Evolutionary conservation across 1,140 invertebrate species (phyloP), one percentile per base, ranked within the genome.

Genomic region (Acyrthosiphon pisum): DNA sequence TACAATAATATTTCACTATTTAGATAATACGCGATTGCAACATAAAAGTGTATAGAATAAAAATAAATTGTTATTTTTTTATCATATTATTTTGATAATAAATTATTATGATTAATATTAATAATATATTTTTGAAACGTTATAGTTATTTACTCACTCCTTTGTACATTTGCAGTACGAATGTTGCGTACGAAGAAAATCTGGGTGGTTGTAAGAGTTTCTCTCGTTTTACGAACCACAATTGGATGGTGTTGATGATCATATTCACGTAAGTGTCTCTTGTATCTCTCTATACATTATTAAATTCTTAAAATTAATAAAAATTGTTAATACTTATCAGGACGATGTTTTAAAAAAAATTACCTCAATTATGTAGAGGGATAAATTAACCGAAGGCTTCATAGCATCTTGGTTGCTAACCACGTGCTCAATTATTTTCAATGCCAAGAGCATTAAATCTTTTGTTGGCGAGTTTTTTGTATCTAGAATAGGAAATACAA

Each of bases 221-320:
- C 93, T 97, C 97, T 56, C 97, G 95, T 95, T 98, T 97, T 94
- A 98, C 97, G 95, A 98, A 98, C 97, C 97, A 98, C 95, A 98
- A 97, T 94, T 98, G 97, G 94, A 97, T 98, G 30, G 97, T 98
- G 95, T 98, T 98, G 90, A 98, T 95, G 91, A 98, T 95, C 20
- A 97, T 98, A 95, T 98, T 98, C 91, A 98, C 95, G 95, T 98
- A 98, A 41, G 98, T 98, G 95, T 98, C 97, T 94, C 97, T 97
- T 94, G 96, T 96, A 95, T 98, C 98, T 95, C 97, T 97, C 96
- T 97, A 94, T n/a, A 94, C 94, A 91, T 46, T 68, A 35, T 91
- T 46, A 94, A 94, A 91, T 50, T 81, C 60, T 91, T 81, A 83
- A 83, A 92, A 92, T 68, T 90, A 90, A 90, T 68, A 41, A 44